Evolutionary conservation across 2,888 invertebrate genomes (phyloP), one percentile per base, ranked within the genome.

Genomic region (Galerucella nymphaeae): DNA sequence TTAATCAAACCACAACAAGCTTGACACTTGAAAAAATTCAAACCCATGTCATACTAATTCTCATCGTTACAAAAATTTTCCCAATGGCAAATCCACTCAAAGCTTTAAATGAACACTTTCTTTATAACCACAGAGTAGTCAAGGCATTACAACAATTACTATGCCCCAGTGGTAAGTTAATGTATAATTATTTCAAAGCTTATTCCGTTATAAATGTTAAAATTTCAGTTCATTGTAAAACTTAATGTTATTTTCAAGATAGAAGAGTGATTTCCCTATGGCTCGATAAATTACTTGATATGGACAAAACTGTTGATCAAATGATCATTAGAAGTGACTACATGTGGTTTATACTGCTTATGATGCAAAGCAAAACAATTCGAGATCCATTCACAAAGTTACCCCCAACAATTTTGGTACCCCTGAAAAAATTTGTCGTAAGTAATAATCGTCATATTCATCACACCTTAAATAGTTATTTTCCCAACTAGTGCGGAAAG

Each of bases 291-390:
- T 76, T 87, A 30, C 79, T 83, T 50, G 82, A 82, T 16, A 82
- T 86, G 77, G 82, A 82, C 13, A 82, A 81, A 16, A 81, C 76
- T 11, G 74, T 80, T 5, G 84, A 85, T 50, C 80, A 84, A 71
- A 80, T 86, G 77, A 79, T 77, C 2, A 82, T 82, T n/a, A 78
- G 87, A 71, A 87, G 86, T 76, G 86, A 87, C 62, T 87, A 87
- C 73, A 86, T 86, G 83, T 86, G 87, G 86, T 85, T 87, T 73
- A 79, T 87, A 63, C 80, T 87, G n/a, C 78, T 87, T 8, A 85
- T 87, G 76, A 76, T 87, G 74, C 86, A 87, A 79, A 84, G 81
- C 62, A 86, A 85, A 70, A 82, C 81, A 71, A 78, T 87, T 8
- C 82, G 83, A 13, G 81, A 83, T 48, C 86, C 86, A 0, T 87